Conservation (phyloP, 2,113 vertebrate species). For the Paradoxurus hermaphroditus region DNA sequence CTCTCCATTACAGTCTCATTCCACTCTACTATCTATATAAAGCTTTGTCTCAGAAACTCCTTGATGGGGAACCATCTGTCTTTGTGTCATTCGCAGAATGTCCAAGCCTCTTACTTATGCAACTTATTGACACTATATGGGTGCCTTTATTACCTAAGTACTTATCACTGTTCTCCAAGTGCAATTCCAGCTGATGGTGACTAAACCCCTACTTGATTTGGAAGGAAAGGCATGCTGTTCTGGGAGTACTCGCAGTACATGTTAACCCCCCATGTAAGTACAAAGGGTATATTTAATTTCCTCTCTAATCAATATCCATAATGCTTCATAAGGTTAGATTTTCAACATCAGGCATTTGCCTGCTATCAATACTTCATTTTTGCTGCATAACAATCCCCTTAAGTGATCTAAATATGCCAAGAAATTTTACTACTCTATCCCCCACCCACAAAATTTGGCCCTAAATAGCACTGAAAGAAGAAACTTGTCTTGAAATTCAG, state of each 20-base stretch:
- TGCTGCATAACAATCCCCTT: constrained; percentile 65
- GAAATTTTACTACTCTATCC: constrained; percentile 36
- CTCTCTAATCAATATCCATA: constrained; percentile 75
- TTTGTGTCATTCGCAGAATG: constrained; percentile 81
- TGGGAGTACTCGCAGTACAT: constrained; percentile 74
- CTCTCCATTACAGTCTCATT: constrained; percentile 85
- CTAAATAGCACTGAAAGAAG: constrained; percentile 56
- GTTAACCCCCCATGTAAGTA: constrained; percentile 70
- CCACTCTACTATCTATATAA: constrained; percentile 82
- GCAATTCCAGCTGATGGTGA: constrained; percentile 83
- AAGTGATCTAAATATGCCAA: constrained; percentile 73
- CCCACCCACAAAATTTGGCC: not conserved
- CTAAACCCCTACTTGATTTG: constrained; percentile 79
- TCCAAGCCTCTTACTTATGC: constrained; percentile 81
- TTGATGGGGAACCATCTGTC: constrained; percentile 83
- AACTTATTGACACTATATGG: constrained; percentile 85
- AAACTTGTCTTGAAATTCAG: constrained; percentile 46
- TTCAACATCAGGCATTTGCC: constrained; percentile 67
- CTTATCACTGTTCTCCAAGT: constrained; percentile 85
- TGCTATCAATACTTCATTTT: constrained; percentile 61
- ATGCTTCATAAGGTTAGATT: constrained; percentile 67
- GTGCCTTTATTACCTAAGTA: constrained; percentile 82
- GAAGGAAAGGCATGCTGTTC: constrained; percentile 74
- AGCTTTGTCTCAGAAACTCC: constrained; percentile 84
- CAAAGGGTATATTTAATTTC: constrained; percentile 76